phyloP scores from a whole-genome alignment of 2,113 vertebrate species.

The Pangasianodon hypophthalmus region DNA sequence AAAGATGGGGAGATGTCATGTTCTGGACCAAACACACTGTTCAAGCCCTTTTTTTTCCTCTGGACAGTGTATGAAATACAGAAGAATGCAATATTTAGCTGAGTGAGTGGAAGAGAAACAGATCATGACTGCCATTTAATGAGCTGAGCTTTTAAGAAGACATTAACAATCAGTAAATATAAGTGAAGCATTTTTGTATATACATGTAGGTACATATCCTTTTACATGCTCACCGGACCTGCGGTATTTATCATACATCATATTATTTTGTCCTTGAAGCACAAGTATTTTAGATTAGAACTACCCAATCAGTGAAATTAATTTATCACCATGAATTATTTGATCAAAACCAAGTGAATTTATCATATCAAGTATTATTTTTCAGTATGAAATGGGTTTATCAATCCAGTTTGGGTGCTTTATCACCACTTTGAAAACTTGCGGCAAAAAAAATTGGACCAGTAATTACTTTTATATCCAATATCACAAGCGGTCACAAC shows the following conservation, averaged over 20 bases:
- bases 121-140: constrained; percentile 13
- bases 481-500: background rate
- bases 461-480: constrained; percentile 17
- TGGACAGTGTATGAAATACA: constrained; percentile 21
- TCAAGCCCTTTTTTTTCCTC: background rate
- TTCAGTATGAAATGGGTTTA: background rate
- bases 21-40: constrained; percentile 49
- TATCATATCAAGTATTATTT: constrained; percentile 21
- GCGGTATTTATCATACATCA: constrained; percentile 31
- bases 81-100: constrained; percentile 22
- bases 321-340: background rate
- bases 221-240: constrained; percentile 41
- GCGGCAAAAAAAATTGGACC: background rate
- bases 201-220: constrained; percentile 37
- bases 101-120: background rate
- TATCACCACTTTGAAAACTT: constrained; percentile 8
- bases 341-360: background rate
- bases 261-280: constrained; percentile 47
- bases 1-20: background rate
- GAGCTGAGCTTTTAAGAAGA: constrained; percentile 20
- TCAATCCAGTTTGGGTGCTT: background rate
- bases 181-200: constrained; percentile 41
- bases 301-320: constrained; percentile 17
- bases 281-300: constrained; percentile 42
- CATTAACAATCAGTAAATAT: constrained; percentile 23